phyloP scores from a whole-genome alignment of 2,113 vertebrate species.

The Myrmecobius fasciatus region DNA sequence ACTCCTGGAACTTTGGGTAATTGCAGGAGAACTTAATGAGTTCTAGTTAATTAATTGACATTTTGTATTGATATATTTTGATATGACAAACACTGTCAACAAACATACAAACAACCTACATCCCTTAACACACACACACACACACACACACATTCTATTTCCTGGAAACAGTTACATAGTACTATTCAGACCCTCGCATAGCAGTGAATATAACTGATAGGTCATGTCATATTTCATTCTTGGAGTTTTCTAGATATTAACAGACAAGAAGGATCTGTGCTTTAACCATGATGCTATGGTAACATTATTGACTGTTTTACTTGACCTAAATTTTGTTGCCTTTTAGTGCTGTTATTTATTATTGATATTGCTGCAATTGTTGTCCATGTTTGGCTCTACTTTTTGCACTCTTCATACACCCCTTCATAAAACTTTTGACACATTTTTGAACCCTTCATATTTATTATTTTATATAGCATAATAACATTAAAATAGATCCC shows the following conservation, averaged over 20 bases:
- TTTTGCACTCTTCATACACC: not conserved
- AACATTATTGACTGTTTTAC: not conserved
- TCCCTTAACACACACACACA: too few relatives aligned
- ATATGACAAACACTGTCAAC: not conserved
- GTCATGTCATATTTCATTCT: not conserved
- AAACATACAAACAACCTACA: not conserved
- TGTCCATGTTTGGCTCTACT: not conserved
- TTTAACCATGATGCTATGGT: not conserved
- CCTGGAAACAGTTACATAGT: not conserved
- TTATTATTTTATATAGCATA: not conserved
- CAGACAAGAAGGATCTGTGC: not conserved
- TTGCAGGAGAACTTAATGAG: not conserved
- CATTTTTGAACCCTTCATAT: not conserved
- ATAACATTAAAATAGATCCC: not conserved
- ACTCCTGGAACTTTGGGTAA: not conserved
- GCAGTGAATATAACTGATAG: not conserved
- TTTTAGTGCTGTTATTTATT: not conserved
- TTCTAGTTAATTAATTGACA: not conserved
- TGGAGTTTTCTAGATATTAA: not conserved
- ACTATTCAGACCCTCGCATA: not conserved
- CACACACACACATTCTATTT: not conserved
- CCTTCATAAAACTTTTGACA: not conserved
- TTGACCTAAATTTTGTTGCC: not conserved
- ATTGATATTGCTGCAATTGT: not conserved
- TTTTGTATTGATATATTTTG: slow-evolving; percentile 4